phyloP scores from a whole-genome alignment of 2,113 vertebrate species.

The Nasalis larvatus region DNA sequence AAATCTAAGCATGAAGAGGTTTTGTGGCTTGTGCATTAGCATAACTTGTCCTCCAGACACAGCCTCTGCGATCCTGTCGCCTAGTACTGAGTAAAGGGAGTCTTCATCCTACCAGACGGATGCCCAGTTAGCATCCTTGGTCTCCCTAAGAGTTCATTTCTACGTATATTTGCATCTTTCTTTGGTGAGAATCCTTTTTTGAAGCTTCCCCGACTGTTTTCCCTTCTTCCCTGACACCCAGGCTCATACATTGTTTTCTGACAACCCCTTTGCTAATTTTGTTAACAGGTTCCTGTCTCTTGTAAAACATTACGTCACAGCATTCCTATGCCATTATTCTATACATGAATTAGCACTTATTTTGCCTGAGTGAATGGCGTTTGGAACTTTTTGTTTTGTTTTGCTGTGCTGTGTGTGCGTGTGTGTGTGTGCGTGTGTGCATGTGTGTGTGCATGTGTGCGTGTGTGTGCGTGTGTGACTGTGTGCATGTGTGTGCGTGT shows the following conservation, averaged over 20 bases:
- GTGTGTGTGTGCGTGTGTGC: neutral
- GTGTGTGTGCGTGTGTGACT: too few species aligned
- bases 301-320: fast-evolving
- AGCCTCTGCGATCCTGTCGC: fast-evolving
- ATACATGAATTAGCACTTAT: fast-evolving
- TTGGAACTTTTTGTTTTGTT: neutral
- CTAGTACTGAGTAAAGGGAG: fast-evolving
- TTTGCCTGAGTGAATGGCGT: neutral
- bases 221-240: too few species aligned
- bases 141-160: neutral
- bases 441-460: too few species aligned
- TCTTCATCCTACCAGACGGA: fast-evolving
- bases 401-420: fast-evolving
- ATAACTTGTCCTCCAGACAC: fast-evolving
- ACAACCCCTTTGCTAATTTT: neutral
- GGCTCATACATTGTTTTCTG: neutral
- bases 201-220: fast-evolving
- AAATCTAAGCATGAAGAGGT: fast-evolving
- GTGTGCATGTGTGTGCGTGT: fast-evolving
- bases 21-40: fast-evolving
- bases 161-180: neutral
- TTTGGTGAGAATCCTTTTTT: fast-evolving
- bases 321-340: fast-evolving
- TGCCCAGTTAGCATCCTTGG: fast-evolving
- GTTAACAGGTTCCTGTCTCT: neutral